These are phyloP conservation scores for Acleris emargana DNA, from an alignment of 2,888 invertebrate genomes.

Conservation along the genomic window DNA sequence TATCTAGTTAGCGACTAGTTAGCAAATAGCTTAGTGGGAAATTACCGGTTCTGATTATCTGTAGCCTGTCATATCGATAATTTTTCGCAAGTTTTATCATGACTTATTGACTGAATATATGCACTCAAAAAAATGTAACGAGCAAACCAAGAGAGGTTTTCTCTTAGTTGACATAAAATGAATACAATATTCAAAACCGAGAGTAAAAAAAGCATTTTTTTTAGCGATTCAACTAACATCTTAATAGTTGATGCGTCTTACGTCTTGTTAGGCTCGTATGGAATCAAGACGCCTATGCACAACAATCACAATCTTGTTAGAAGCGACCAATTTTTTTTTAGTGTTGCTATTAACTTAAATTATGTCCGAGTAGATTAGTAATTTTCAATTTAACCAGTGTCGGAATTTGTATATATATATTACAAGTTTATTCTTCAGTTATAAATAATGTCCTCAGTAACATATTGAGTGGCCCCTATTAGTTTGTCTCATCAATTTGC, in stretches of 20 bases:
- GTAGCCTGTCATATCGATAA: constrained; percentile 15
- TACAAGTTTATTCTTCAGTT: not conserved
- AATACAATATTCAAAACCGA: too few relatives aligned
- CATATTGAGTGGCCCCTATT: constrained; percentile 29
- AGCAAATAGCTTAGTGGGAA: constrained; percentile 21
- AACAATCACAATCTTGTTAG: too few relatives aligned
- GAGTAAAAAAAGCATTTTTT: too few relatives aligned
- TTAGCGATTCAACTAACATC: too few relatives aligned
- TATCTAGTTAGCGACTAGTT: constrained; percentile 28
- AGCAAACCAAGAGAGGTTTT: too few relatives aligned
- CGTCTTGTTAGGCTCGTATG: too few relatives aligned
- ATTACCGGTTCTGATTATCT: constrained; percentile 30
- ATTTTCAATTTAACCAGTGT: not conserved
- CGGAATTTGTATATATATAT: not conserved
- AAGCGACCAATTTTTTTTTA: too few relatives aligned
- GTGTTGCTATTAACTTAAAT: constrained; percentile 4
- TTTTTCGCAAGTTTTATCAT: constrained; percentile 10
- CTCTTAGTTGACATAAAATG: too few relatives aligned
- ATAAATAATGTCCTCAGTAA: constrained; percentile 14
- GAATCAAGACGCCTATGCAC: too few relatives aligned
- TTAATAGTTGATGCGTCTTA: too few relatives aligned
- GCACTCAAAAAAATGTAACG: too few relatives aligned
- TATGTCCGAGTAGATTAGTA: not conserved
- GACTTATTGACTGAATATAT: constrained; percentile 2
- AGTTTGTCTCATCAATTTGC: constrained; percentile 30